Evolutionary conservation across 2,888 invertebrate genomes (phyloP), one percentile per base, ranked within the genome.

Genomic region (Heteromurus nitidus): DNA sequence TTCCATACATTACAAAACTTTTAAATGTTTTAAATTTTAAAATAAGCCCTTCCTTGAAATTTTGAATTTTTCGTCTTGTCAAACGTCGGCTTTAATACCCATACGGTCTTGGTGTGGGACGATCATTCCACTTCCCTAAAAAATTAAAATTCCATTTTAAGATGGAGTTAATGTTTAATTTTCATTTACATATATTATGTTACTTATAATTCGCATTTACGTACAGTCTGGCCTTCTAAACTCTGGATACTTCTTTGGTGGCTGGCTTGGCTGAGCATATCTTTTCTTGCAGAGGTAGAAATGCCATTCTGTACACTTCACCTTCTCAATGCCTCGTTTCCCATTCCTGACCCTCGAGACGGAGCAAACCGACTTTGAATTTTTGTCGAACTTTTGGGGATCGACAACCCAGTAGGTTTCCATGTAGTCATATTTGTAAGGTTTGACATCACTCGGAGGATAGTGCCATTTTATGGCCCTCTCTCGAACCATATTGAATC

Each of bases 371-470:
- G 69, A 69, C 5, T 50, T 69, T 3, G 18, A 5, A 1, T 5
- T 13, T 36, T 62, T 77, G 3, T 69, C 11, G 20, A 77, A 77
- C 2, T 22, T 22, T 0, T 69, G 26, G 9, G 3, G 24, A 53
- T 77, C 77, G n/a, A 77, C 62, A 1, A 77, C 50, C 77, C 77
- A 77, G 22, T 64, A 77, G 0, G 77, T 62, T 20, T 69, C 69
- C 20, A 9, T 7, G 42, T 69, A 77, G 47, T 77, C 77, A n/a
- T 77, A 77, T 13, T 30, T 26, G 16, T 47, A 76, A 7, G 47
- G 18, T 22, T 1, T 20, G 5, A 9, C 16, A 13, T 7, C 26
- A 0, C 22, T 7, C 18, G 44, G n/a, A 11, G 30, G 5, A 16
- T 7, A 13, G 13, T n/a, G 22, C 76, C 76, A 77, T 24, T 44